Conservation (phyloP, 2,888 invertebrate genomes). For the Lordiphosa fenestrarum region DNA sequence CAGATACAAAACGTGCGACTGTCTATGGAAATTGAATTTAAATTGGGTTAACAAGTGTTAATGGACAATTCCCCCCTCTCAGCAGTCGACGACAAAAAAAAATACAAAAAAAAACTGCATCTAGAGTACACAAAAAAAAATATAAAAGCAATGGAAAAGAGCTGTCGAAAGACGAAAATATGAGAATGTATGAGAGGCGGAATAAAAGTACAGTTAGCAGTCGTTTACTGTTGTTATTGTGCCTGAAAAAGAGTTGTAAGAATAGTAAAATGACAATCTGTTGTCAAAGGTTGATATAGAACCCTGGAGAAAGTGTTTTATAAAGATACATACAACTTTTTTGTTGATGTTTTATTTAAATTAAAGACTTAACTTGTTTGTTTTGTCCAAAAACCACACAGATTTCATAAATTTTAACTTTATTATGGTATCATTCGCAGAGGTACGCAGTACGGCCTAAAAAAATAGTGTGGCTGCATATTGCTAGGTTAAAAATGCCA, state of each 20-base stretch:
- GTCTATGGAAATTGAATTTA: constrained; percentile 74
- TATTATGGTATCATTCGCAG: too few relatives aligned
- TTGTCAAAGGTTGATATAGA: too few relatives aligned
- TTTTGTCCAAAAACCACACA: too few relatives aligned
- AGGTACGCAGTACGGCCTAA: too few relatives aligned
- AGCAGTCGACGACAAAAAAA: constrained; percentile 26
- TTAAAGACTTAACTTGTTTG: too few relatives aligned
- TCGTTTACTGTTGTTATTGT: too few relatives aligned
- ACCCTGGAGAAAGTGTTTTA: too few relatives aligned
- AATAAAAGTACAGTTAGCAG: constrained; percentile 6
- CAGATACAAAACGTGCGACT: constrained; percentile 25
- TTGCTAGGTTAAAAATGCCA: background rate
- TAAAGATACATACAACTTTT: too few relatives aligned
- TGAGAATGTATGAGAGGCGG: constrained; percentile 2
- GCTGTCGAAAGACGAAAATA: constrained; percentile 2
- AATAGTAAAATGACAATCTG: too few relatives aligned
- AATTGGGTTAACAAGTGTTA: constrained; percentile 76
- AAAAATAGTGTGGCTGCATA: constrained; percentile 3
- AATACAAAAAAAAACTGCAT: constrained; percentile 39
- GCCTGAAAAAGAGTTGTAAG: too few relatives aligned
- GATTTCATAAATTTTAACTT: too few relatives aligned
- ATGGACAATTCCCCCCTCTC: constrained; percentile 62
- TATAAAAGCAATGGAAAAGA: background rate
- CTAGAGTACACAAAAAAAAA: constrained; percentile 39
- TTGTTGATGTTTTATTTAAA: too few relatives aligned